phyloP scores from a whole-genome alignment of 2,888 invertebrate genomes.

The Ctena decussata region DNA sequence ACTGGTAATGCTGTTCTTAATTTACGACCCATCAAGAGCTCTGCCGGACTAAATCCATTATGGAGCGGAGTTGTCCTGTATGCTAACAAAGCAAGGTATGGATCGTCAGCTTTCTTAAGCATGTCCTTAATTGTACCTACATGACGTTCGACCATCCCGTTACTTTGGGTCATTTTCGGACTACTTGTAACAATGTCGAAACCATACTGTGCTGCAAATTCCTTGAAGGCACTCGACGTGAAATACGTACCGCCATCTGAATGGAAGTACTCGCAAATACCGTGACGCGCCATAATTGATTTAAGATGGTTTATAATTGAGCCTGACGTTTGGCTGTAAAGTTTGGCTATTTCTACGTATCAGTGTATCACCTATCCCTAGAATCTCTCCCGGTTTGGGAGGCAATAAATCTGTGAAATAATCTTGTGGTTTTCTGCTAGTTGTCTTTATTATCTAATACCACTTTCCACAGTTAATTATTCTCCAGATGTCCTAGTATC shows the following conservation, averaged over 20 bases:
- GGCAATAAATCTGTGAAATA: too few relatives aligned
- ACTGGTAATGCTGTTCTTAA: conserved; percentile 67
- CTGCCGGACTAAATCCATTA: conserved; percentile 74
- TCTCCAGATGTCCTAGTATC: too few relatives aligned
- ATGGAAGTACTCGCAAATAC: conserved; percentile 46
- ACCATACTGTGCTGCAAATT: conserved; percentile 49
- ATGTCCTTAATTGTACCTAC: conserved; percentile 33
- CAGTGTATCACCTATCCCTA: too few relatives aligned
- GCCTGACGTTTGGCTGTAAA: conserved; percentile 26
- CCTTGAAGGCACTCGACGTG: conserved; percentile 30
- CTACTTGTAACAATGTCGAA: conserved; percentile 52
- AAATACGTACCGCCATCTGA: conserved; percentile 53
- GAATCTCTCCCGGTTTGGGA: too few relatives aligned
- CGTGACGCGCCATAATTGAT: conserved; percentile 59
- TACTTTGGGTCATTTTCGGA: conserved; percentile 52
- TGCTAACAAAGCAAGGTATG: conserved; percentile 69
- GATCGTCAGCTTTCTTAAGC: conserved; percentile 71
- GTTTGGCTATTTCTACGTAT: conserved; percentile 48
- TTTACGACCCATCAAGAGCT: conserved; percentile 75
- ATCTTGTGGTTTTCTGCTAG: too few relatives aligned
- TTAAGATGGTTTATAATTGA: conserved; percentile 53
- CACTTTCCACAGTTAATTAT: too few relatives aligned
- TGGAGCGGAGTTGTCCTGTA: conserved; percentile 70
- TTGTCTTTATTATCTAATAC: too few relatives aligned
- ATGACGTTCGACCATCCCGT: conserved; percentile 46